Percentiles rank a stretch among this genome's conserved stretches.
Conservation (phyloP, 2,113 vertebrate genomes). For the Gavia stellata region DNA sequence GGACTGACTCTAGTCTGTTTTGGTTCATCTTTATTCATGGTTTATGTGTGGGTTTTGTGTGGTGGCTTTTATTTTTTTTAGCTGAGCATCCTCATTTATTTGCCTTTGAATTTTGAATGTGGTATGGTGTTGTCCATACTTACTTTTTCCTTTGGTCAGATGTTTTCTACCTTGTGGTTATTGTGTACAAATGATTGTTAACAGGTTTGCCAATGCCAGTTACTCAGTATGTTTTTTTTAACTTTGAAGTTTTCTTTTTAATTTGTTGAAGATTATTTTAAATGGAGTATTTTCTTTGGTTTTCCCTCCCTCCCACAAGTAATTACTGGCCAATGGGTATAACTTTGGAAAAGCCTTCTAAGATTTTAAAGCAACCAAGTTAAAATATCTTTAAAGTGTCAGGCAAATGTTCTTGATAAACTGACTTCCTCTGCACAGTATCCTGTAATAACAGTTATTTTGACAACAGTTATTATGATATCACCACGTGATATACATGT, state of each 20-base stretch:
- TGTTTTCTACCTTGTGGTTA: not conserved
- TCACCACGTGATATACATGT: not conserved
- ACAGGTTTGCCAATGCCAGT: not conserved
- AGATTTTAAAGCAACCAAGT: not conserved
- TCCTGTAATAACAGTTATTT: not conserved
- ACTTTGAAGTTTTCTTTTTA: not conserved
- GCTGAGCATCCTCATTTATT: not conserved
- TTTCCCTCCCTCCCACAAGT: not conserved
- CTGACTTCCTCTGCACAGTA: not conserved
- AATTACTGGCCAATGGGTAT: not conserved
- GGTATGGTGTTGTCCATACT: not conserved
- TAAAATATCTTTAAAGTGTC: not conserved
- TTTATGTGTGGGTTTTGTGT: not conserved
- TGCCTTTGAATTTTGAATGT: not conserved
- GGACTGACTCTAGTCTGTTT: not conserved
- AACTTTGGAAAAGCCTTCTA: not conserved
- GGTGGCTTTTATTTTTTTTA: not conserved
- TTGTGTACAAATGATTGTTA: not conserved
- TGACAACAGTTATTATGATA: not conserved
- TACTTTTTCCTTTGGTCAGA: not conserved
- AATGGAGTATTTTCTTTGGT: not conserved
- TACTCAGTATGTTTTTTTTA: not conserved
- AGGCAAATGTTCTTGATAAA: not conserved
- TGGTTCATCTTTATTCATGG: not conserved
- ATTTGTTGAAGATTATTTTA: not conserved